A percentile compares a stretch with the other conserved stretches of the same genome.
phyloP scores from a whole-genome alignment of 30 jellyfish, hydroid and myxozoan species.

The Hydractinia symbiolongicarpus region DNA sequence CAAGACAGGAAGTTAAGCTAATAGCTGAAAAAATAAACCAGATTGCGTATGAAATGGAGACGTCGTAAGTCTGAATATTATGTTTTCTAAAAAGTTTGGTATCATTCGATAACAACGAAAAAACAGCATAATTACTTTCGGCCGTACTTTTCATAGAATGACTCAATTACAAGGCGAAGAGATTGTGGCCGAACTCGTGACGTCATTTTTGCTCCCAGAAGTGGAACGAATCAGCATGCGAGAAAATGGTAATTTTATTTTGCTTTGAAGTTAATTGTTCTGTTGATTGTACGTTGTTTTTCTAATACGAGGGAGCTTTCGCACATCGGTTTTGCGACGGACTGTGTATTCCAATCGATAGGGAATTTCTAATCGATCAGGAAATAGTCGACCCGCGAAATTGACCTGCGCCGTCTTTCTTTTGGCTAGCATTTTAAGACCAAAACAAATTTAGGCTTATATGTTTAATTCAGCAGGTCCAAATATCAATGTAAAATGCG shows the following conservation, averaged over 20 bases:
- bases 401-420: too few species aligned
- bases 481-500: too few species aligned
- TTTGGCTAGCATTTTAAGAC: too few species aligned
- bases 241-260: conserved; percentile 46
- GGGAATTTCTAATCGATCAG: too few species aligned
- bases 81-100: background rate
- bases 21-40: conserved; percentile 84
- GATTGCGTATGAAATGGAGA: conserved; percentile 89
- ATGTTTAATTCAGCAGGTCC: too few species aligned
- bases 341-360: too few species aligned
- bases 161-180: conserved; percentile 88
- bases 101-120: too few species aligned
- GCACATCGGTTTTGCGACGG: too few species aligned
- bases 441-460: too few species aligned
- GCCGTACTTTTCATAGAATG: conserved; percentile 25
- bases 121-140: background rate
- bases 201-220: conserved; percentile 92
- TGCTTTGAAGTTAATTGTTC: background rate
- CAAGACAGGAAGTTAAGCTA: conserved; percentile 71
- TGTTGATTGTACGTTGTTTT: background rate
- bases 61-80: conserved; percentile 47
- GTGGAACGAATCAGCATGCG: conserved; percentile 83
- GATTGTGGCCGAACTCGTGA: conserved; percentile 88
- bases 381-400: too few species aligned
- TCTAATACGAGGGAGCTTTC: too few species aligned